phyloP scores from a whole-genome alignment of 2,888 invertebrate genomes.

The Macrophya alboannulata region DNA sequence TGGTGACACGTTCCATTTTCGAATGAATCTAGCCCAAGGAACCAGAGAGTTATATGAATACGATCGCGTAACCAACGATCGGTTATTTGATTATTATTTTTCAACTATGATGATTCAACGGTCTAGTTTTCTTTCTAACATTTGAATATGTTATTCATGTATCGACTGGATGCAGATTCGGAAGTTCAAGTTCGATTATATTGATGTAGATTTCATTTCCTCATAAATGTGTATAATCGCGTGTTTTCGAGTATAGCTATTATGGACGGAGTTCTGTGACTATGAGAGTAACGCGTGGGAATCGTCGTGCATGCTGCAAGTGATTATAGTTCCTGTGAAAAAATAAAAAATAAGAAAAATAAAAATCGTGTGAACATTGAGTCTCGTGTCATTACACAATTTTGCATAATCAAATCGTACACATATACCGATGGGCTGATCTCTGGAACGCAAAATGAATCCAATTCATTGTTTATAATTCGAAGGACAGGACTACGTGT shows the following conservation, averaged over 20 bases:
- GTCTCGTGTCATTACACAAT: neutral
- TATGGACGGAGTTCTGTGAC: neutral
- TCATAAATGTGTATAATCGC: neutral
- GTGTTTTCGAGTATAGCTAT: neutral
- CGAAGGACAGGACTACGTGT: conserved; percentile 3
- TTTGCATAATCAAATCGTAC: neutral
- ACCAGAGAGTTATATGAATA: neutral
- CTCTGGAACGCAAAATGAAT: neutral
- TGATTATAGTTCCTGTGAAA: conserved; percentile 5
- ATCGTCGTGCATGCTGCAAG: neutral
- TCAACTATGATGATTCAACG: neutral
- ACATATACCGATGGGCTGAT: neutral
- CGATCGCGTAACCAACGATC: neutral
- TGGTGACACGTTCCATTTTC: neutral
- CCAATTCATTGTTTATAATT: neutral
- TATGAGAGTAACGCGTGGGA: neutral
- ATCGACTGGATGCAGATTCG: neutral
- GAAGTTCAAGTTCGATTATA: conserved; percentile 15
- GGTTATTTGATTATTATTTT: conserved; percentile 8
- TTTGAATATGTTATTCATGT: neutral
- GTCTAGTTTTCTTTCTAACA: neutral
- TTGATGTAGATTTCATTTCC: neutral
- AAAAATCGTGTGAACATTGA: neutral
- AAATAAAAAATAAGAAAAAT: neutral
- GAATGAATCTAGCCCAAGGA: neutral